phyloP scores from a whole-genome alignment of 2,797 vertebrate genomes.

The Myripristis jacobus region DNA sequence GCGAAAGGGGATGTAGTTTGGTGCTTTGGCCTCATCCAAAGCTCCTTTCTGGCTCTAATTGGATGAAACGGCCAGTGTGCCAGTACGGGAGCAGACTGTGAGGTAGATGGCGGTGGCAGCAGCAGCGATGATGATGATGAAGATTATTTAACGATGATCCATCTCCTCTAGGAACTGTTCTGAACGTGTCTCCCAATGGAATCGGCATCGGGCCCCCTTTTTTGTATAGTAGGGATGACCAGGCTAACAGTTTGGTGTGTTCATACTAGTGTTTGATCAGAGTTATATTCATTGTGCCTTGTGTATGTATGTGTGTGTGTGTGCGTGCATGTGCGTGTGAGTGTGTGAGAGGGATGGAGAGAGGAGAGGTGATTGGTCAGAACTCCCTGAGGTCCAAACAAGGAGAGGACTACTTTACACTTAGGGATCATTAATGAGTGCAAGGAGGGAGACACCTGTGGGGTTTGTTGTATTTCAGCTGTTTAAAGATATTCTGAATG shows the following conservation, averaged over 20 bases:
- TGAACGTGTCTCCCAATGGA: conserved; percentile 72
- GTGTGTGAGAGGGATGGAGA: conserved; percentile 56
- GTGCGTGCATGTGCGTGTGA: conserved; percentile 53
- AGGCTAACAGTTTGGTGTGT: conserved; percentile 85
- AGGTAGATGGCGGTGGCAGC: conserved; percentile 58
- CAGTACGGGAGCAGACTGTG: conserved; percentile 60
- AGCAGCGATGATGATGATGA: conserved; percentile 44
- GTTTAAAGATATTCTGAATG: conserved; percentile 95
- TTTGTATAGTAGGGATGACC: conserved; percentile 80
- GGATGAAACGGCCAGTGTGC: conserved; percentile 70
- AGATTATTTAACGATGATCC: conserved; percentile 58
- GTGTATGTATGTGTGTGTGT: conserved; percentile 84
- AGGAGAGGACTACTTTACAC: conserved; percentile 87
- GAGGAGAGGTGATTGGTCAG: conserved; percentile 73
- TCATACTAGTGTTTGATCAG: conserved; percentile 95
- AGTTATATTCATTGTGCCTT: conserved; percentile 99
- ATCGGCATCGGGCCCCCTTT: conserved; percentile 69
- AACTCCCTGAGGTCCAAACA: conserved; percentile 81
- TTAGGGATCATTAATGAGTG: conserved; percentile 83
- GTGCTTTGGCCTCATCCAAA: conserved; percentile 61
- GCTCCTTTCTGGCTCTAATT: conserved; percentile 70
- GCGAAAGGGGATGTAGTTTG: conserved; percentile 64
- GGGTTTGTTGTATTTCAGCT: conserved; percentile 91
- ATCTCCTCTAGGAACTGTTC: conserved; percentile 75
- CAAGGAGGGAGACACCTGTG: conserved; percentile 84